phyloP scores from a whole-genome alignment of 2,888 invertebrate genomes.

The Chironomus tentans region DNA sequence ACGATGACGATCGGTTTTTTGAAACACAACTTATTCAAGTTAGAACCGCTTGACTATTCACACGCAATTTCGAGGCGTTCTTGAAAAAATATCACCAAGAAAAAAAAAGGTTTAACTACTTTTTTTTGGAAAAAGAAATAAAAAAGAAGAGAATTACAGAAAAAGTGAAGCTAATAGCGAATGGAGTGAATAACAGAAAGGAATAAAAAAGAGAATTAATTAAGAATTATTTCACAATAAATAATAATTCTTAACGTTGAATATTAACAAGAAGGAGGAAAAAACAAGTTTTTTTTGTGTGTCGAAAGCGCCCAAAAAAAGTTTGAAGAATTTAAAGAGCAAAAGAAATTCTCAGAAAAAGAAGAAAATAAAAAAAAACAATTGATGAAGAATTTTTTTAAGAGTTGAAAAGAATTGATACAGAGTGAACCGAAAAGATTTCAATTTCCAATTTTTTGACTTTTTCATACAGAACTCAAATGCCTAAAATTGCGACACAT shows the following conservation, averaged over 20 bases:
- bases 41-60: conserved; percentile 8
- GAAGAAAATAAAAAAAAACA: neutral
- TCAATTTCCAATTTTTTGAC: neutral
- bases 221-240: neutral
- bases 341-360: neutral
- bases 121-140: neutral
- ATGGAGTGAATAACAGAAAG: neutral
- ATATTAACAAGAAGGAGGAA: no score
- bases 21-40: conserved; percentile 11
- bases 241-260: no score
- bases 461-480: neutral
- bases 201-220: neutral
- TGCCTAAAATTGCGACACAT: conserved; percentile 18
- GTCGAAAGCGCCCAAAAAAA: neutral
- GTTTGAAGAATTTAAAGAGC: neutral
- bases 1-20: neutral
- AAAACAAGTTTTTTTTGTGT: no score
- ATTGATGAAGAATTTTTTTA: neutral
- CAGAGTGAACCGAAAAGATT: no score
- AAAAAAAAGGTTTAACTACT: neutral
- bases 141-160: neutral
- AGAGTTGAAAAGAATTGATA: neutral
- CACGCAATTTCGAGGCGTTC: conserved; percentile 4
- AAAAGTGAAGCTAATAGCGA: neutral
- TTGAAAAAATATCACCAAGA: neutral